Evolutionary conservation across 2,797 vertebrate species (phyloP), one percentile per base, ranked within the genome.

Genomic region (Taenioides sp.): DNA sequence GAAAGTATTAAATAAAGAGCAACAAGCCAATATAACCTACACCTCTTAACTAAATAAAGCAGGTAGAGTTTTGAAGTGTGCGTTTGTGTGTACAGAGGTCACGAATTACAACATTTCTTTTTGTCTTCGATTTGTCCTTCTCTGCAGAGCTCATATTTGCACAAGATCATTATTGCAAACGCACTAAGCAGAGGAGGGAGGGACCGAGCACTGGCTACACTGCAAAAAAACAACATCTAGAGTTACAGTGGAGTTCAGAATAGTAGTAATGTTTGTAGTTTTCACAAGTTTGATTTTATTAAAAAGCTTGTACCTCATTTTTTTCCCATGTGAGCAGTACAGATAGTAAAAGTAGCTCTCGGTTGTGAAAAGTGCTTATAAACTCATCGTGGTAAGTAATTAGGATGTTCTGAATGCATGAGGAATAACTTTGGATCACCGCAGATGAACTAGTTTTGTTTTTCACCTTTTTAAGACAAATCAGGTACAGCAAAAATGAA

Each of bases 101-200:
- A 43, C 1, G 40, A 73, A 65, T 91, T 90, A 79, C 87, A 71
- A 89, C 87, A 91, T 79, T n/a, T 79, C 81, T 80, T 69, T 81
- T 67, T 83, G 63, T 40, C 81, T 89, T 88, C 84, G 81, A 88
- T 90, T 80, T 11, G 55, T 31, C 64, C 67, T 75, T 79, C 75
- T 83, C 86, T 83, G 73, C 84, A 82, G 85, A 87, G 70, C 34
- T 78, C 76, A 65, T 93, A 88, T 93, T 93, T 92, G 85, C 86
- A 85, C 78, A 87, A 87, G 75, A 89, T 85, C 85, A 89, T 83
- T 86, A 91, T 91, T 86, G 87, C 79, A 84, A 83, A 88, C 72
- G 70, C 60, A 74, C 61, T 17, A 81, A 59, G 67, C 55, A 7
- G 43, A 20, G 34, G 7, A 49, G 23, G n/a, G 20, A 17, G 25